Conservation (phyloP, 2,888 invertebrate species). For the Oligia fasciuncula region DNA sequence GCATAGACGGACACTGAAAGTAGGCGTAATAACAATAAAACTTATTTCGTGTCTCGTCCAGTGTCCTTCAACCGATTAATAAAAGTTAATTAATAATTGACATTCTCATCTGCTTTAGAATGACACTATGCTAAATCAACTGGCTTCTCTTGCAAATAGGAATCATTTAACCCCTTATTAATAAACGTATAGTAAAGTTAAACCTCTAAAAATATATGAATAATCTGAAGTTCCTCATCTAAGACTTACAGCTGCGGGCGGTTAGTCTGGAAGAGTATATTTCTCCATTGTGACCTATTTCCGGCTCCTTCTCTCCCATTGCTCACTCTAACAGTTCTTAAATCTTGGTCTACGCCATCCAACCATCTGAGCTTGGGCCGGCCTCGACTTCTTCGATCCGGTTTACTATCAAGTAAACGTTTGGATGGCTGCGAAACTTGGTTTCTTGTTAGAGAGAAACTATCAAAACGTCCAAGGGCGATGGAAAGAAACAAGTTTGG, state of each 20-base stretch:
- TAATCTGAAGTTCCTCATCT: too few species aligned
- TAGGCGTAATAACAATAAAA: background rate
- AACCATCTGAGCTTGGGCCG: background rate
- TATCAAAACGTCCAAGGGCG: too few species aligned
- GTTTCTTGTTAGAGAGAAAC: background rate
- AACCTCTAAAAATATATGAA: background rate
- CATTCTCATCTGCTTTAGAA: background rate
- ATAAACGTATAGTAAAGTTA: background rate
- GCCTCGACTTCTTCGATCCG: background rate
- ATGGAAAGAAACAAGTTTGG: background rate
- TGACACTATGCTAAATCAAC: background rate
- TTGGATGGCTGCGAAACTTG: background rate
- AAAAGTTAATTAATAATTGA: conserved; percentile 6
- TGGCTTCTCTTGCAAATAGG: background rate
- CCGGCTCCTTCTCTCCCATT: background rate
- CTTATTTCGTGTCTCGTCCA: background rate
- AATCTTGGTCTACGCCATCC: background rate
- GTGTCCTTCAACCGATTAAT: background rate
- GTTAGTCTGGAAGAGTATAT: background rate
- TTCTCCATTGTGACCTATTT: background rate
- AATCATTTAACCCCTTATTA: conserved; percentile 5
- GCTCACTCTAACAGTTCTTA: background rate
- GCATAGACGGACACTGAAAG: background rate
- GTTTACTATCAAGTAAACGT: background rate
- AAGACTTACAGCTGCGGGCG: too few species aligned